Percentiles rank a stretch among this genome's conserved stretches.
phyloP scores from a whole-genome alignment of 2,797 vertebrate species.

The Galaxias olidus region DNA sequence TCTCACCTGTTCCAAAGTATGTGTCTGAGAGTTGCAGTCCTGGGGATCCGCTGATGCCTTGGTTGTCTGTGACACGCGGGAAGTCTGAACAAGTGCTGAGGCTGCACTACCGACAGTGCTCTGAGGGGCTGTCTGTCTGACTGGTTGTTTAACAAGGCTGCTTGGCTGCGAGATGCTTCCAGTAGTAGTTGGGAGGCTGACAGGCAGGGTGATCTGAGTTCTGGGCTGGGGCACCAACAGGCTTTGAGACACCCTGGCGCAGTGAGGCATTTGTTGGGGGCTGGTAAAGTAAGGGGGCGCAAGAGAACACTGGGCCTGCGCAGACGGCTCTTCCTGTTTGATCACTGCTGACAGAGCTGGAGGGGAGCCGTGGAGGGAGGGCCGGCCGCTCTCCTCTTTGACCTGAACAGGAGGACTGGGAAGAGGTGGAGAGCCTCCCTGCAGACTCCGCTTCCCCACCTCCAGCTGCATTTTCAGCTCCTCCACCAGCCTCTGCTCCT shows the following conservation, averaged over 20 bases:
- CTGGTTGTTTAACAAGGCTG: constrained; percentile 77
- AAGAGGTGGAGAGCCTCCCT: constrained; percentile 53
- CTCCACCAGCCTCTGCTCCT: constrained; percentile 94
- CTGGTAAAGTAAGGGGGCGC: constrained; percentile 57
- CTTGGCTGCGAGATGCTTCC: constrained; percentile 75
- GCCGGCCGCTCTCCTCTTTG: constrained; percentile 77
- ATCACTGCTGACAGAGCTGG: constrained; percentile 52
- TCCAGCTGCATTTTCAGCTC: constrained; percentile 94
- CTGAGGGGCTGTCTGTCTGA: constrained; percentile 72
- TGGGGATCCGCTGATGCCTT: constrained; percentile 71
- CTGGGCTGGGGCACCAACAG: constrained; percentile 74
- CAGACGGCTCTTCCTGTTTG: constrained; percentile 80
- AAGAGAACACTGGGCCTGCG: constrained; percentile 30
- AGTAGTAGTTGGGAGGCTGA: constrained; percentile 75
- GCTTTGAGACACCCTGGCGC: constrained; percentile 72
- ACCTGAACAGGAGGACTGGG: constrained; percentile 54
- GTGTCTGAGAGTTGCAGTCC: constrained; percentile 65
- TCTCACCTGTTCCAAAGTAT: constrained; percentile 83
- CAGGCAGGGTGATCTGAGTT: constrained; percentile 79
- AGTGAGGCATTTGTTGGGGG: constrained; percentile 71
- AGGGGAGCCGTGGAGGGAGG: constrained; percentile 56
- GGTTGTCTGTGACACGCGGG: constrained; percentile 72
- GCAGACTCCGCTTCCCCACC: constrained; percentile 89
- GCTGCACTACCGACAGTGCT: constrained; percentile 61
- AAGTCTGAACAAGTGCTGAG: constrained; percentile 72